These are phyloP conservation scores for Tromatobia lineatoria DNA, from an alignment of 2,888 invertebrate species.

Conservation along the genomic window DNA sequence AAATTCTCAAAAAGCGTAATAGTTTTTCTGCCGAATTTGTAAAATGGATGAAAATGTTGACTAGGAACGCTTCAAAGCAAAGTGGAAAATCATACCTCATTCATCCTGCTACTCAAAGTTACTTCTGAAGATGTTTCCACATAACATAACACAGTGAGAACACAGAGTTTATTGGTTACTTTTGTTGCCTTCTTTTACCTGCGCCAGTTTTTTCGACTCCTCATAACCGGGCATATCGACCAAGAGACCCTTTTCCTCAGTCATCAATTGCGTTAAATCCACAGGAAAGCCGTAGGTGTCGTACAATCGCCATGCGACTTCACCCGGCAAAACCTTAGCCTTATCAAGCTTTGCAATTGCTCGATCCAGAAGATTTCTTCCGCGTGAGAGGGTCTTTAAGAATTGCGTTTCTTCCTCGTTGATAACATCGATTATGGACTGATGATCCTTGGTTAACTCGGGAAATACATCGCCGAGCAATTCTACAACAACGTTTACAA, in stretches of 20 bases:
- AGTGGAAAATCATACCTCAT: too few relatives aligned
- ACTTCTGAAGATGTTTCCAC: too few relatives aligned
- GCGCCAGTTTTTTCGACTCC: constrained; percentile 95
- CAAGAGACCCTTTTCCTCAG: constrained; percentile 95
- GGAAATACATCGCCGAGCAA: constrained; percentile 93
- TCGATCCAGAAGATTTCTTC: constrained; percentile 95
- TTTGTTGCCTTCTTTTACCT: constrained; percentile 83
- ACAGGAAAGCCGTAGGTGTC: constrained; percentile 99
- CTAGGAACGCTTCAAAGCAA: too few relatives aligned
- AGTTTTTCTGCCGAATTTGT: too few relatives aligned
- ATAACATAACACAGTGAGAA: too few relatives aligned
- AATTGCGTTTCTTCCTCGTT: constrained; percentile 99
- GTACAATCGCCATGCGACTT: constrained; percentile 99
- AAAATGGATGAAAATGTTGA: too few relatives aligned
- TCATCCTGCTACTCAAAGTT: too few relatives aligned
- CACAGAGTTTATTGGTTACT: neutral
- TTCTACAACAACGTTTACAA: constrained; percentile 96
- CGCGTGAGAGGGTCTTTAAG: constrained; percentile 96
- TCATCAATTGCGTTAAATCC: constrained; percentile 98
- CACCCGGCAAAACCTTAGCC: constrained; percentile 92
- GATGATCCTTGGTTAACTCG: constrained; percentile 95
- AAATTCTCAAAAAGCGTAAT: too few relatives aligned
- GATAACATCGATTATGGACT: constrained; percentile 96
- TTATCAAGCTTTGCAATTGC: constrained; percentile 94
- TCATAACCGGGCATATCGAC: constrained; percentile 97